Evolutionary conservation across 1,140 invertebrate genomes (phyloP).

Genomic region (Musca domestica): DNA sequence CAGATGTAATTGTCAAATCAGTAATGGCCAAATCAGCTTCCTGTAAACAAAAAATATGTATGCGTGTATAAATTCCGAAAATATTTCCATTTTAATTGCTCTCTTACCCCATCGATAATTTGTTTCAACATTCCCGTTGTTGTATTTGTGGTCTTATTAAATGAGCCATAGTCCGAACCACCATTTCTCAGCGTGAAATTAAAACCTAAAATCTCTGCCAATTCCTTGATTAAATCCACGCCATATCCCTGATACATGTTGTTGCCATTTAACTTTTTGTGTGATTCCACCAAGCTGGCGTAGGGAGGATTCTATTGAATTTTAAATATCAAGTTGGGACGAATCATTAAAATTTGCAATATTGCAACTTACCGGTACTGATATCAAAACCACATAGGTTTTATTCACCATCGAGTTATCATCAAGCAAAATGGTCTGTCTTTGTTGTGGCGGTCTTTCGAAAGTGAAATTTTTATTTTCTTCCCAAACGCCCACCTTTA

Average conservation of each 20-base stretch:
- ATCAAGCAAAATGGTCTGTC: slow-evolving; percentile 38
- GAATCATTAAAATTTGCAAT: slow-evolving; percentile 26
- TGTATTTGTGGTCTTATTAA: slow-evolving; percentile 62
- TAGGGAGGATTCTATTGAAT: slow-evolving; percentile 71
- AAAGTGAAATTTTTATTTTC: slow-evolving; percentile 49
- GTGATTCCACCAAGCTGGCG: slow-evolving; percentile 76
- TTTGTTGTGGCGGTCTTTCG: slow-evolving; percentile 33
- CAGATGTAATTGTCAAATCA: slow-evolving; percentile 86
- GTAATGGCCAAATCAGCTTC: slow-evolving; percentile 82
- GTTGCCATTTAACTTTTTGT: slow-evolving; percentile 69
- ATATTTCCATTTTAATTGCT: not conserved
- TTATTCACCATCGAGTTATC: slow-evolving; percentile 70
- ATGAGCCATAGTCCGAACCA: slow-evolving; percentile 70
- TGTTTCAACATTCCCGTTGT: slow-evolving; percentile 88
- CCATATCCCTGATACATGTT: slow-evolving; percentile 78
- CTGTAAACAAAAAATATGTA: slow-evolving; percentile 29
- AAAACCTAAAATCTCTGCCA: slow-evolving; percentile 74
- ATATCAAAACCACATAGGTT: slow-evolving; percentile 80
- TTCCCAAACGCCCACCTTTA: slow-evolving; percentile 75
- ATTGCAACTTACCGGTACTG: slow-evolving; percentile 63
- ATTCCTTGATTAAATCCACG: slow-evolving; percentile 75
- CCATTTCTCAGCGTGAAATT: slow-evolving; percentile 82
- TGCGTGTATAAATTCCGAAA: not conserved
- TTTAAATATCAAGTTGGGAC: slow-evolving; percentile 8
- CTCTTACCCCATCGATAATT: slow-evolving; percentile 71